phyloP scores from a whole-genome alignment of 2,113 vertebrate species.

The Tachysurus fulvidraco region DNA sequence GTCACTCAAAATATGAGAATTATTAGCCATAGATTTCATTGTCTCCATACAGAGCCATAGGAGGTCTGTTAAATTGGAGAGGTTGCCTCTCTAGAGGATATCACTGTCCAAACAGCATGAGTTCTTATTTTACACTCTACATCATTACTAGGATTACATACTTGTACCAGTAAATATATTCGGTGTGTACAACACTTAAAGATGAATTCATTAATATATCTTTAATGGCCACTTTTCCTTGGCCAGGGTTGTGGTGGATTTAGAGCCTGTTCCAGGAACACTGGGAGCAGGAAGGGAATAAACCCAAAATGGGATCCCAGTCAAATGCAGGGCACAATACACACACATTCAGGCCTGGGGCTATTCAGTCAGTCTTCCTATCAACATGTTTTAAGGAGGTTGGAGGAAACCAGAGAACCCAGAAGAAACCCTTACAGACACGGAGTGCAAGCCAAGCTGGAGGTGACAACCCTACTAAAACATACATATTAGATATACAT shows the following conservation, averaged over 20 bases:
- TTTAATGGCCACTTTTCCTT: background rate
- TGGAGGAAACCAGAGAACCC: background rate
- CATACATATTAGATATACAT: background rate
- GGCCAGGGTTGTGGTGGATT: background rate
- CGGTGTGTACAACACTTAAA: slow-evolving; percentile 1
- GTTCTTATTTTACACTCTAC: slow-evolving; percentile 32
- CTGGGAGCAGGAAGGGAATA: background rate
- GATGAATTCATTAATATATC: background rate
- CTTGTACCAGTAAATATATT: background rate
- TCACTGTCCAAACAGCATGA: slow-evolving; percentile 39
- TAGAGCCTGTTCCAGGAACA: background rate
- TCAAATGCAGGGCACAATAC: background rate
- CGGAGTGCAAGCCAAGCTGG: background rate
- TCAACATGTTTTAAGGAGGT: background rate
- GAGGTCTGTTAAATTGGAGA: slow-evolving; percentile 56
- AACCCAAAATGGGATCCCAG: background rate
- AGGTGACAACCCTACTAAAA: background rate
- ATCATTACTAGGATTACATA: slow-evolving; percentile 10
- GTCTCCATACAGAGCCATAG: slow-evolving; percentile 48
- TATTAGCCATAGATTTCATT: slow-evolving; percentile 46
- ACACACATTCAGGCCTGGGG: background rate
- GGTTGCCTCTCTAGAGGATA: slow-evolving; percentile 48
- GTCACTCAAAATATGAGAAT: slow-evolving; percentile 51
- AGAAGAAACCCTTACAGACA: background rate
- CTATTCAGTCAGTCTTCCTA: background rate